These are phyloP conservation scores for Dinothrombium tinctorium DNA, from an alignment of 1,140 invertebrate species.

Conservation along the genomic window DNA sequence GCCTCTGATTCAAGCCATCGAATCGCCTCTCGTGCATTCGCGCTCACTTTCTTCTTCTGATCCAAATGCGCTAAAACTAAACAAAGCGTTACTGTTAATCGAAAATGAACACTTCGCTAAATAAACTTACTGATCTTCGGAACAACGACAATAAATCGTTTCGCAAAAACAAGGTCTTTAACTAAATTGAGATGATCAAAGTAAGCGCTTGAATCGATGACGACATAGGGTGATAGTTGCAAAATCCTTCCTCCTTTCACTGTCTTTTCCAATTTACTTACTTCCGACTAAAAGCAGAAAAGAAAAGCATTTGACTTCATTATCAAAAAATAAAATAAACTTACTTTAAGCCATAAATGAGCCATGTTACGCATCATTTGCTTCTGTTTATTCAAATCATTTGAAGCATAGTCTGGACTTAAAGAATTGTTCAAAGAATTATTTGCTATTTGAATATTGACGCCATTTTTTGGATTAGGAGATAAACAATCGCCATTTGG, in stretches of 20 bases:
- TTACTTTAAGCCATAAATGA: conserved; percentile 39
- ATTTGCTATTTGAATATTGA: too few species aligned
- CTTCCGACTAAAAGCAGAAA: not conserved
- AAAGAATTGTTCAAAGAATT: too few species aligned
- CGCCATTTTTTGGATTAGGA: too few species aligned
- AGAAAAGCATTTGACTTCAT: not conserved
- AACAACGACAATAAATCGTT: conserved; percentile 51
- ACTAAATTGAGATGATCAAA: conserved; percentile 42
- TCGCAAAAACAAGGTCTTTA: conserved; percentile 45
- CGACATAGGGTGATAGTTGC: conserved; percentile 29
- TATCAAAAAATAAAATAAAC: not conserved
- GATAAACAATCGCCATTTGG: too few species aligned
- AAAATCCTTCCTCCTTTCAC: conserved; percentile 11
- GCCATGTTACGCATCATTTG: conserved; percentile 44
- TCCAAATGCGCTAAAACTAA: conserved; percentile 62
- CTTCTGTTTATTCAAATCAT: conserved; percentile 16
- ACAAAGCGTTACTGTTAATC: conserved; percentile 18
- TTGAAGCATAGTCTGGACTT: too few species aligned
- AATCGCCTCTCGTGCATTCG: conserved; percentile 55
- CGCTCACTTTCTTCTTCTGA: conserved; percentile 48
- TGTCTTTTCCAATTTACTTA: conserved; percentile 5
- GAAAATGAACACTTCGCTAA: conserved; percentile 7
- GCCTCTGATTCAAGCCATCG: conserved; percentile 71
- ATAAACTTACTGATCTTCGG: conserved; percentile 38
- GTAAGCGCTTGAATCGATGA: conserved; percentile 42